Base-by-base conservation (phyloP, 1,140 invertebrate species). In the Anagrus nilaparvatae region DNA sequence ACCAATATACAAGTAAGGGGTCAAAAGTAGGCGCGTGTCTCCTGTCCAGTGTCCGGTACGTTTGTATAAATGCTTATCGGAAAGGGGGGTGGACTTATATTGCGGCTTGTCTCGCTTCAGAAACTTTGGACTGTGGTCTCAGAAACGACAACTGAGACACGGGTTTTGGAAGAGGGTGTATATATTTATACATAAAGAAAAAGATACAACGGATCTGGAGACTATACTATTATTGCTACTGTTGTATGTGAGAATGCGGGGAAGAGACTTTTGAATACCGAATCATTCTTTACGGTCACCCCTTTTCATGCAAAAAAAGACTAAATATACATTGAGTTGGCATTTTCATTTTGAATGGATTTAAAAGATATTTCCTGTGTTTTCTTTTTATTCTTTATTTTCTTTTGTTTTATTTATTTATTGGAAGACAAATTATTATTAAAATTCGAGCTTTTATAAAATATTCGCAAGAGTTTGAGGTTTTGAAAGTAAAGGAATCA, bases 51-150 rank as follows among this genome's bases (percentile, higher is more conserved):
- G 23, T 14, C n/a, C 24, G 23, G n/a, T 17, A 6, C 23, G 17
- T 17, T 14, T 20, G 34, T 25, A 13, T 18, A 13, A 16, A 14
- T 20, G 20, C 20, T 38, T 18, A 14, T 27, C 23, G 19, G 17
- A 12, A 21, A 43, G 14, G 45, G 50, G 56, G 53, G 58, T 56
- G 50, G 56, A 52, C 55, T 61, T 62, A 59, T 61, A 59, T 59
- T 58, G 58, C 50, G 58, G 58, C 55, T 61, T 56, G 60, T 58
- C 57, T 59, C 59, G 58, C 52, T 61, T 58, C 49, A 54, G 57
- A 59, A 63, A 63, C 60, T 63, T 61, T 63, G 55, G 48, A 59
- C 52, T 56, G 55, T 51, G 58, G 53, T 54, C 53, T 46, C 49
- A 43, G n/a, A n/a, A 46, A 45, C 46, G 46, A 27, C 27, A 40